These are phyloP conservation scores for Hirudinaria manillensis DNA, from an alignment of 2,888 invertebrate genomes.

Conservation along the genomic window DNA sequence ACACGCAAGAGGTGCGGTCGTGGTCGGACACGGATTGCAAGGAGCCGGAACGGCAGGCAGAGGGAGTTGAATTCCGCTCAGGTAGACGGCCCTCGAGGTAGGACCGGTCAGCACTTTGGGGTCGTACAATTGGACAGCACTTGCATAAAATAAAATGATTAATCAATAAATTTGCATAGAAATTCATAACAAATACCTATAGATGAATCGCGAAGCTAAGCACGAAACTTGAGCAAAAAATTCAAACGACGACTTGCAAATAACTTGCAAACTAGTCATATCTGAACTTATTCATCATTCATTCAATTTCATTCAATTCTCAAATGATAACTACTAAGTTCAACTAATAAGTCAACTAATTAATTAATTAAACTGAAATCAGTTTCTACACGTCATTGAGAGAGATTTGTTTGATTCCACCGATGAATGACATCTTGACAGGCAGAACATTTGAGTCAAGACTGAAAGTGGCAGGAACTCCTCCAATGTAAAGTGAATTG, in stretches of 20 bases:
- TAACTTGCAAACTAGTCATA: too few species aligned
- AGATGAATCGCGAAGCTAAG: too few species aligned
- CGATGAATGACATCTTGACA: constrained; percentile 33
- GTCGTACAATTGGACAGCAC: constrained; percentile 33
- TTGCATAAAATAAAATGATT: constrained; percentile 22
- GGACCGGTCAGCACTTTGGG: neutral
- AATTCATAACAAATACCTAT: too few species aligned
- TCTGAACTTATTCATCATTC: too few species aligned
- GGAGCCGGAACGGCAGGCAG: constrained; percentile 33
- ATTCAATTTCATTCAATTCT: too few species aligned
- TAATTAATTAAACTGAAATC: too few species aligned
- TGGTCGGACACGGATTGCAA: constrained; percentile 37
- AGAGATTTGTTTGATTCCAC: constrained; percentile 32
- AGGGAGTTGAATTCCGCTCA: constrained; percentile 37
- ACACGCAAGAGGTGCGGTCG: constrained; percentile 37
- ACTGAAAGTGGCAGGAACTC: constrained; percentile 35
- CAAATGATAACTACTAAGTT: too few species aligned
- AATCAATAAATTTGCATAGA: neutral
- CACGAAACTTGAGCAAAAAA: too few species aligned
- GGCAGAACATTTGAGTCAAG: constrained; percentile 35
- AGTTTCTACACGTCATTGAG: constrained; percentile 18
- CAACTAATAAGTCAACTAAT: too few species aligned
- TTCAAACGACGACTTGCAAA: too few species aligned
- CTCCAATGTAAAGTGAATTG: constrained; percentile 38
- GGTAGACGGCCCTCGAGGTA: constrained; percentile 31